These are phyloP conservation scores for Chymomyza amoena DNA, from an alignment of 2,888 invertebrate species.

Conservation along the genomic window DNA sequence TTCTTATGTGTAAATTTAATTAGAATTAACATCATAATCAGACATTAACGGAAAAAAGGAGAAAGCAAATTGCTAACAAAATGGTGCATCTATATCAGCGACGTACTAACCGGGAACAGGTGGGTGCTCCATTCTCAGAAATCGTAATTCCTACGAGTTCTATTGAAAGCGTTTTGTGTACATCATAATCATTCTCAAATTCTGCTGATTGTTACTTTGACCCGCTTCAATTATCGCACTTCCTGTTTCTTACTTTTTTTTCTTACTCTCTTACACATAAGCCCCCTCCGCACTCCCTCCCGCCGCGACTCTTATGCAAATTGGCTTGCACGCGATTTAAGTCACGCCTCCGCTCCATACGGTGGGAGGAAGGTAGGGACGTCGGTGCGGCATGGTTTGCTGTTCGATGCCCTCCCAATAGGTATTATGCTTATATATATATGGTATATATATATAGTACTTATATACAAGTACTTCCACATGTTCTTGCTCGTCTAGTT, in stretches of 20 bases:
- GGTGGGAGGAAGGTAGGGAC: too few relatives aligned
- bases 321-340: too few relatives aligned
- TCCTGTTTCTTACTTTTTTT: neutral
- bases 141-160: neutral
- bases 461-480: too few relatives aligned
- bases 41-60: neutral
- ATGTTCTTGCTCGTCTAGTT: neutral
- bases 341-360: too few relatives aligned
- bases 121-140: conserved; percentile 32
- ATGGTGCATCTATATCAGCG: conserved; percentile 64
- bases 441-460: too few relatives aligned
- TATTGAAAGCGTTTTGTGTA: too few relatives aligned
- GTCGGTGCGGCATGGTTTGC: too few relatives aligned
- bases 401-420: too few relatives aligned
- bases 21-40: neutral
- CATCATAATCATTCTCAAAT: neutral
- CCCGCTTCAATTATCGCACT: neutral
- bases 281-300: too few relatives aligned
- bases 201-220: neutral
- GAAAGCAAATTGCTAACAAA: conserved; percentile 5
- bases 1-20: too few relatives aligned
- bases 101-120: conserved; percentile 59
- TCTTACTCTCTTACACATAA: neutral
- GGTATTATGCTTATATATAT: too few relatives aligned
- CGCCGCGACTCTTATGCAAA: too few relatives aligned